A percentile compares a stretch with the other conserved stretches of the same genome.
phyloP scores from a whole-genome alignment of 2,888 invertebrate genomes.

The Myopa testacea region DNA sequence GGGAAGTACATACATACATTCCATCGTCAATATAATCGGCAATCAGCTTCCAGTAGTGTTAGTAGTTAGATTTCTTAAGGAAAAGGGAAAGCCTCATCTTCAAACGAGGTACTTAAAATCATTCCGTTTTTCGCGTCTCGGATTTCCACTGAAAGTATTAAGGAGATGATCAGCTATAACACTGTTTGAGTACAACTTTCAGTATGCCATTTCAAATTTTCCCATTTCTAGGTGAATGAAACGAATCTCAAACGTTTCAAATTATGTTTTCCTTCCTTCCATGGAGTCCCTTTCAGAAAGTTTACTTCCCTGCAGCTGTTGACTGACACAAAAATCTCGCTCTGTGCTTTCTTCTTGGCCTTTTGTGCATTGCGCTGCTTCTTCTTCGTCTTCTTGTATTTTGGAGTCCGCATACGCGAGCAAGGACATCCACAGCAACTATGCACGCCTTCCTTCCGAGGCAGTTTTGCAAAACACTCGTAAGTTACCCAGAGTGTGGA shows the following conservation, averaged over 20 bases:
- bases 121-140: too few relatives aligned
- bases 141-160: too few relatives aligned
- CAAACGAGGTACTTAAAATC: too few relatives aligned
- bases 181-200: too few relatives aligned
- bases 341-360: slow-evolving; percentile 9
- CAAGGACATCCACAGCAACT: slow-evolving; percentile 27
- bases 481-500: slow-evolving; percentile 14
- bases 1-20: too few relatives aligned
- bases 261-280: background rate
- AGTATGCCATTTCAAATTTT: too few relatives aligned
- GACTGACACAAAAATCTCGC: slow-evolving; percentile 13
- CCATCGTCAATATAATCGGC: too few relatives aligned
- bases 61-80: too few relatives aligned
- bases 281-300: background rate
- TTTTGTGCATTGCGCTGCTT: background rate
- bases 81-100: too few relatives aligned
- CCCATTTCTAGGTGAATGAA: too few relatives aligned
- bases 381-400: background rate
- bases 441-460: background rate
- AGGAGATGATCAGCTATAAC: too few relatives aligned
- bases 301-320: slow-evolving; percentile 33
- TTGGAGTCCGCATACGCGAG: slow-evolving; percentile 21
- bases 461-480: background rate
- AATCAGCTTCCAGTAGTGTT: too few relatives aligned
- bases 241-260: background rate